These are phyloP conservation scores for Mus musculus DNA, from an alignment of 2,113 vertebrate species.

Conservation along the genomic window GRCm39 chr12:75463001-75463500, in stretches of 20 bases:
- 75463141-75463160: background rate
- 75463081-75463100: background rate
- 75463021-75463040: background rate
- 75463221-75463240: background rate
- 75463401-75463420: background rate
- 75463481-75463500: conserved; percentile 70
- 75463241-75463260: background rate
- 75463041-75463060: background rate
- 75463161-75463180: background rate
- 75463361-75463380: background rate
- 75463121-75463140: background rate
- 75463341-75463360: background rate
- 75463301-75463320: background rate
- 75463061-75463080: background rate
- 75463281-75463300: background rate
- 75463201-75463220: background rate
- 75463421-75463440: conserved; percentile 73
- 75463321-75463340: background rate
- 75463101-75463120: background rate
- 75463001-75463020: background rate
- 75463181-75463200: conserved; percentile 13
- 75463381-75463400: background rate
- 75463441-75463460: conserved; percentile 75
- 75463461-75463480: conserved; percentile 54
- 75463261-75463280: background rate